Conservation (phyloP, 2,797 vertebrate species). For the Columba guinea region DNA sequence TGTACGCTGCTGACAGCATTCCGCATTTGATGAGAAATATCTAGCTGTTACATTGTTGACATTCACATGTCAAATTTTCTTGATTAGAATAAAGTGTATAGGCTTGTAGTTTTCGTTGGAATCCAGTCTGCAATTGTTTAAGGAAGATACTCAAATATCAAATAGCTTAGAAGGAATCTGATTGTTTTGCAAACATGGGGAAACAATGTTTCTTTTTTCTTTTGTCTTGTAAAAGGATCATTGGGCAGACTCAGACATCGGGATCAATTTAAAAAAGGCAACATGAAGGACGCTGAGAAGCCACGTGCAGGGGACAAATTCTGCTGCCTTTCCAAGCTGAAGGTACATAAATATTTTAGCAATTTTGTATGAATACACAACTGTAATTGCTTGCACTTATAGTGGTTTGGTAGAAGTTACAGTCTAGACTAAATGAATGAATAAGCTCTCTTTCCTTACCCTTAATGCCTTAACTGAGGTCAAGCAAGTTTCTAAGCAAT, state of each 20-base stretch:
- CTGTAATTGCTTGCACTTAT: not conserved
- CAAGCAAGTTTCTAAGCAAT: not conserved
- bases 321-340: conserved; percentile 54
- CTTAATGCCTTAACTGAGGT: not conserved
- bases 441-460: not conserved
- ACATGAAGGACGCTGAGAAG: conserved; percentile 37
- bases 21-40: not conserved
- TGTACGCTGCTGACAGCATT: not conserved
- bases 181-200: not conserved
- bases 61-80: not conserved
- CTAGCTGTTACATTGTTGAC: not conserved
- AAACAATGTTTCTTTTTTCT: not conserved
- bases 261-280: not conserved
- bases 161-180: not conserved
- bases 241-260: not conserved
- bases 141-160: not conserved
- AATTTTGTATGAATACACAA: not conserved
- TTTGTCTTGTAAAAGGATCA: not conserved
- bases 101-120: not conserved
- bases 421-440: not conserved
- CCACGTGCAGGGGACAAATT: not conserved
- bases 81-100: not conserved
- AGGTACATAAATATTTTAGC: conserved; percentile 12
- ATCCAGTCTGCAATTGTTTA: not conserved
- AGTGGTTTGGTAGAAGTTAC: not conserved